A percentile compares a stretch with the other conserved stretches of the same genome.
Evolutionary conservation across 2,888 invertebrate species (phyloP).

Genomic region (Ormyrus rosae): DNA sequence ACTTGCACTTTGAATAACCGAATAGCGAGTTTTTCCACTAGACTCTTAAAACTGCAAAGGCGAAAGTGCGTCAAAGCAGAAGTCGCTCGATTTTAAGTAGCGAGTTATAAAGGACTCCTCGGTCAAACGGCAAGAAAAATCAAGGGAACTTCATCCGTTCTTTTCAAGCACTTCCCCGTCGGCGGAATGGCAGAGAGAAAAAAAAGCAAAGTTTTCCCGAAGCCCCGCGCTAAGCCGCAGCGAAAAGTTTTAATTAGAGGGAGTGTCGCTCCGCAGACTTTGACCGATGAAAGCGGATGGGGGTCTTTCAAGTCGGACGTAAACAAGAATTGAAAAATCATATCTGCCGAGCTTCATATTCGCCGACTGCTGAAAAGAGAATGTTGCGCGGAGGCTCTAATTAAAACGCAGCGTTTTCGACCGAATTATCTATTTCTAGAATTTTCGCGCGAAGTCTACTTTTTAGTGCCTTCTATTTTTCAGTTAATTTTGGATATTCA

Average conservation of each 20-base stretch:
- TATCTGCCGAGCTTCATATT: slow-evolving; percentile 14
- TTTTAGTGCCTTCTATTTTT: no score
- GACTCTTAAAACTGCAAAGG: not conserved
- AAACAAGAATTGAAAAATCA: slow-evolving; percentile 44
- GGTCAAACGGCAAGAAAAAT: slow-evolving; percentile 1
- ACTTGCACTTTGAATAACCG: no score
- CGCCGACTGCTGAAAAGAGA: slow-evolving; percentile 12
- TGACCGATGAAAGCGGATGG: slow-evolving; percentile 35
- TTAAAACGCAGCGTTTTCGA: slow-evolving; percentile 20
- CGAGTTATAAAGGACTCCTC: not conserved
- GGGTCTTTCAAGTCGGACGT: slow-evolving; percentile 13
- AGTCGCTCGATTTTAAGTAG: slow-evolving; percentile 24
- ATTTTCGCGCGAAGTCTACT: no score
- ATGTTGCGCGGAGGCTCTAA: not conserved
- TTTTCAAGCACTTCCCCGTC: not conserved
- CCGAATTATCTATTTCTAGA: no score
- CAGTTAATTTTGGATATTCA: no score
- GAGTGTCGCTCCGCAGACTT: slow-evolving; percentile 39
- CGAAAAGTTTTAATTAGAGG: slow-evolving; percentile 52
- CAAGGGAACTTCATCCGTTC: not conserved
- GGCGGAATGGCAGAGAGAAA: not conserved
- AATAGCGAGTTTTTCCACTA: no score
- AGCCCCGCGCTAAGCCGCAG: slow-evolving; percentile 14
- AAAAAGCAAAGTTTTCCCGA: slow-evolving; percentile 34
- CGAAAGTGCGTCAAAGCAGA: not conserved